Percentiles rank a stretch among this genome's conserved stretches.
phyloP scores from a whole-genome alignment of 2,113 vertebrate species.

The Butorides virescens region DNA sequence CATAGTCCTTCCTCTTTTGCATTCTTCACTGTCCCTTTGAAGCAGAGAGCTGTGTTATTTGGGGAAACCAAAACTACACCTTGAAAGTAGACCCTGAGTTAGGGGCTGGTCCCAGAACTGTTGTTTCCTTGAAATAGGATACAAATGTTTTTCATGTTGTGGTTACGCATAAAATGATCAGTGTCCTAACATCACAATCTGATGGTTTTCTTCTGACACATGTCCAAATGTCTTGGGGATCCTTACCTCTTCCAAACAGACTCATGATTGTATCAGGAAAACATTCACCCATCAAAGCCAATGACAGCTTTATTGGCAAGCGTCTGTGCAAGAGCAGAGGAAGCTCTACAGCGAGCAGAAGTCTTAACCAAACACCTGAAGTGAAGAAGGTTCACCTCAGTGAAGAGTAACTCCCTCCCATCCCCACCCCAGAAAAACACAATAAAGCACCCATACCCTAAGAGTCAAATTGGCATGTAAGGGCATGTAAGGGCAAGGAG shows the following conservation, averaged over 20 bases:
- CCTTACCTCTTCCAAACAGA: background rate
- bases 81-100: background rate
- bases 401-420: background rate
- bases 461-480: background rate
- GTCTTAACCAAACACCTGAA: background rate
- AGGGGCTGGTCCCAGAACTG: background rate
- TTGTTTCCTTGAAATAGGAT: background rate
- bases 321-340: background rate
- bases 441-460: background rate
- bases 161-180: background rate
- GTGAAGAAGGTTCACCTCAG: background rate
- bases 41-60: background rate
- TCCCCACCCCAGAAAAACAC: background rate
- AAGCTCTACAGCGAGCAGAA: background rate
- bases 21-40: background rate
- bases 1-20: background rate
- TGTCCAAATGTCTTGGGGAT: background rate
- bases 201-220: background rate
- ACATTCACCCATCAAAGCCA: background rate
- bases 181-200: background rate
- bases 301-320: background rate
- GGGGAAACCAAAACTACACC: background rate
- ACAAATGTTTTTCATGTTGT: background rate
- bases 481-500: no score
- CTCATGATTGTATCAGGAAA: background rate